A percentile compares a stretch with the other conserved stretches of the same genome.
These are phyloP conservation scores for Mythimna ferrago DNA, from an alignment of 2,888 invertebrate species.

Conservation along the genomic window DNA sequence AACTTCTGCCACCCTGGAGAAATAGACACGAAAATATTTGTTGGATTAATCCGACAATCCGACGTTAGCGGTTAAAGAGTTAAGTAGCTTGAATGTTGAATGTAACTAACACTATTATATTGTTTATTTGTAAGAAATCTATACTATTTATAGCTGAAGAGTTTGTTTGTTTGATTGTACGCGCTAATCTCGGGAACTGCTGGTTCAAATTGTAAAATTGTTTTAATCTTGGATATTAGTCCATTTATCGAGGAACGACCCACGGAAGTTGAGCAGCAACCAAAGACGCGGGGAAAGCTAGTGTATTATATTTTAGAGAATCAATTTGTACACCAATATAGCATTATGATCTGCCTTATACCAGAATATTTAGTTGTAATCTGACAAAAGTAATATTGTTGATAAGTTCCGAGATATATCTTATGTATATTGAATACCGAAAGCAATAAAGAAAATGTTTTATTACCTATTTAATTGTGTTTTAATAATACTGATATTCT, in stretches of 20 bases:
- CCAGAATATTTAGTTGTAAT: constrained; percentile 23
- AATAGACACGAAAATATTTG: too few relatives aligned
- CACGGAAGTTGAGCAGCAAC: too few relatives aligned
- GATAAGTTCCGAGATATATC: constrained; percentile 31
- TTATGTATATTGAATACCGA: constrained; percentile 37
- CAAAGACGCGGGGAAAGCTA: too few relatives aligned
- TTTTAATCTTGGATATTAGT: too few relatives aligned
- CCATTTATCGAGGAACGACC: too few relatives aligned
- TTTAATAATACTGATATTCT: neutral
- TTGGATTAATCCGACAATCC: too few relatives aligned
- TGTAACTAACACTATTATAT: constrained; percentile 11
- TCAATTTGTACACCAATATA: constrained; percentile 53
- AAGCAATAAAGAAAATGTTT: constrained; percentile 56
- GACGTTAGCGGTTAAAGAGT: too few relatives aligned
- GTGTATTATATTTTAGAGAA: constrained; percentile 42
- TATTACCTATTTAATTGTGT: constrained; percentile 3
- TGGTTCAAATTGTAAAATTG: too few relatives aligned
- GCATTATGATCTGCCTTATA: constrained; percentile 47
- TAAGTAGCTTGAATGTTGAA: constrained; percentile 36
- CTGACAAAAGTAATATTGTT: constrained; percentile 48
- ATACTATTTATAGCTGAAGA: too few relatives aligned
- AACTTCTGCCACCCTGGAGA: too few relatives aligned
- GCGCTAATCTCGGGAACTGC: too few relatives aligned
- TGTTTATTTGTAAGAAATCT: constrained; percentile 29
- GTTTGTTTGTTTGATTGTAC: too few relatives aligned